Conservation (phyloP, 2,797 vertebrate genomes). For the Coregonus suidteri region DNA sequence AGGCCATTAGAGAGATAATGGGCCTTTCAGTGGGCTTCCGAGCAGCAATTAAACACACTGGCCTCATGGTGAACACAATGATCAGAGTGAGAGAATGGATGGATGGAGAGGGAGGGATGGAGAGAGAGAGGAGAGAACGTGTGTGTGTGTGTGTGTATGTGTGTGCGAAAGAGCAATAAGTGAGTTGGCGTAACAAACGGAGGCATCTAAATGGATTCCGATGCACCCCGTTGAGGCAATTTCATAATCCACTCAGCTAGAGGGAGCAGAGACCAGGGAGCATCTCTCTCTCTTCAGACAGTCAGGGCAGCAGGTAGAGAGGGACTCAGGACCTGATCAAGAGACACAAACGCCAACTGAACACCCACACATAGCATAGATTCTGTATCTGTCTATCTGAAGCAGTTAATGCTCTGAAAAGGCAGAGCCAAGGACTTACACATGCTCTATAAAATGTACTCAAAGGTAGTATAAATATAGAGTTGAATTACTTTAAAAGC, state of each 20-base stretch:
- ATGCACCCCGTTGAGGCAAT: background rate
- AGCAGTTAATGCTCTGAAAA: no score
- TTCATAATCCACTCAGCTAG: slow-evolving; percentile 13
- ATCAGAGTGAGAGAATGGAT: background rate
- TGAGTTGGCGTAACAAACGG: slow-evolving; percentile 7
- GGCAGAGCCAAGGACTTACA: no score
- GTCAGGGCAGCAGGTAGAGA: background rate
- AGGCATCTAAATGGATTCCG: background rate
- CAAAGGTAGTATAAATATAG: no score
- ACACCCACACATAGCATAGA: background rate
- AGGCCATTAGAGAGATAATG: slow-evolving; percentile 39
- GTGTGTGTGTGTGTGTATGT: no score
- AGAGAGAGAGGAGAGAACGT: background rate
- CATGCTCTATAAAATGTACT: no score
- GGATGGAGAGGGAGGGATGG: background rate
- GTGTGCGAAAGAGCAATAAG: background rate
- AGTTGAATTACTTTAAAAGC: no score
- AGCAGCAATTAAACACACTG: slow-evolving; percentile 19
- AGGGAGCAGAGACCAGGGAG: background rate
- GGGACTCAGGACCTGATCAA: background rate
- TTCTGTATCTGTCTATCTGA: no score
- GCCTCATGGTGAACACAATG: background rate
- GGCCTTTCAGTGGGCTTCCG: slow-evolving; percentile 33
- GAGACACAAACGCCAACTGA: background rate
- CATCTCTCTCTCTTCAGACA: slow-evolving; percentile 2